These are phyloP conservation scores for Coelopa pilipes DNA, from an alignment of 2,888 invertebrate genomes.

Conservation along the genomic window DNA sequence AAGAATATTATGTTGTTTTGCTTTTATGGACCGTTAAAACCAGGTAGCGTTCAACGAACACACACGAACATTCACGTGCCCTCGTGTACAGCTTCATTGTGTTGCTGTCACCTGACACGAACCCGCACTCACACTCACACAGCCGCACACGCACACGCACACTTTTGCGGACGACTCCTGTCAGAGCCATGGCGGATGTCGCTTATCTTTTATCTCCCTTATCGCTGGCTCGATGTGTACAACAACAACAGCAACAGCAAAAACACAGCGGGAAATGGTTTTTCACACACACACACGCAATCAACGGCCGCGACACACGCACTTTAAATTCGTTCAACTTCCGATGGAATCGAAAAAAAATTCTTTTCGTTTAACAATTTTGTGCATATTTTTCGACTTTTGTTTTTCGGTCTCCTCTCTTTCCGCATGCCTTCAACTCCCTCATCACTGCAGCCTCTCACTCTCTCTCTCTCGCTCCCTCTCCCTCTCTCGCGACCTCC, in stretches of 20 bases:
- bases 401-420: background rate
- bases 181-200: background rate
- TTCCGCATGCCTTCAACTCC: background rate
- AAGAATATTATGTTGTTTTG: no score
- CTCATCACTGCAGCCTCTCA: no score
- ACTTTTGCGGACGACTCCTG: background rate
- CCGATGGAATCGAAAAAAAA: no score
- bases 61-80: background rate
- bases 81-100: background rate
- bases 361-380: no score
- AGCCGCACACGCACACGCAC: background rate
- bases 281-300: background rate
- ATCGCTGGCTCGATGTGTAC: no score
- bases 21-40: no score
- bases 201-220: no score
- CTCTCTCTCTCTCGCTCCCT: no score
- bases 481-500: no score
- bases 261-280: constrained; percentile 1
- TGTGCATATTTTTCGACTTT: background rate
- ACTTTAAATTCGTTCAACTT: no score
- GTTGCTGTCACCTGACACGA: background rate
- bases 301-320: background rate
- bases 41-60: background rate
- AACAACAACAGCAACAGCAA: background rate
- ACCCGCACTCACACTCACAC: background rate